phyloP scores from a whole-genome alignment of 1,140 invertebrate species.

The Caenorhabditis tropicalis region DNA sequence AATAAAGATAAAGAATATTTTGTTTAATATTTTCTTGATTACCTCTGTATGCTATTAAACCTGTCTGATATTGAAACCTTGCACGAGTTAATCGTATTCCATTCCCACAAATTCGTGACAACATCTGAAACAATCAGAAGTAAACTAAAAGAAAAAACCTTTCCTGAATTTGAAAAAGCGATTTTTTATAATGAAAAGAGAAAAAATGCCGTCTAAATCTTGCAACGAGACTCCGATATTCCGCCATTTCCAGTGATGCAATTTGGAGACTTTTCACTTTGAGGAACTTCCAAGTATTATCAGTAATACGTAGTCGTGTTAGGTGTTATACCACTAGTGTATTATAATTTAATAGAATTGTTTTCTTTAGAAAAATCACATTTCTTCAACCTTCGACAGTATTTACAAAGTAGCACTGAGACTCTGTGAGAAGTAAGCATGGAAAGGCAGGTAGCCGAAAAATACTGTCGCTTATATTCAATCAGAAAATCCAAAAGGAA shows the following conservation, averaged over 20 bases:
- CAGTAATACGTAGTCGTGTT: too few relatives aligned
- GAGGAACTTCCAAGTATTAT: too few relatives aligned
- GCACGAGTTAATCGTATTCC: constrained; percentile 17
- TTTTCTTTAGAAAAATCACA: not conserved
- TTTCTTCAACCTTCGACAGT: not conserved
- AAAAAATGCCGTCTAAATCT: constrained; percentile 36
- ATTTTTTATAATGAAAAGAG: not conserved
- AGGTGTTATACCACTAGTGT: not conserved
- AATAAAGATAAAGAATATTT: not conserved
- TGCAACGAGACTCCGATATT: constrained; percentile 26
- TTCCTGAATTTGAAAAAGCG: not conserved
- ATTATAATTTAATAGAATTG: not conserved
- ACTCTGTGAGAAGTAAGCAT: not conserved
- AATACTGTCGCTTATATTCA: not conserved
- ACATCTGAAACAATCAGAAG: not conserved
- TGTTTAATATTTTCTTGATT: too few relatives aligned
- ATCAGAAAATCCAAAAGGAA: not conserved
- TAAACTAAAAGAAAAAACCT: not conserved
- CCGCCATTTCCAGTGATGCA: not conserved
- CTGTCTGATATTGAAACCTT: not conserved
- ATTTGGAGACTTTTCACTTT: too few relatives aligned
- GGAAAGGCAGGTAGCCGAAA: not conserved
- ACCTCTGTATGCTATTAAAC: not conserved
- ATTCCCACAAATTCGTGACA: constrained; percentile 6
- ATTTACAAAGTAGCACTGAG: not conserved